Evolutionary conservation across 2,797 vertebrate genomes (phyloP).

Genomic region (Apodemus agrarius): DNA sequence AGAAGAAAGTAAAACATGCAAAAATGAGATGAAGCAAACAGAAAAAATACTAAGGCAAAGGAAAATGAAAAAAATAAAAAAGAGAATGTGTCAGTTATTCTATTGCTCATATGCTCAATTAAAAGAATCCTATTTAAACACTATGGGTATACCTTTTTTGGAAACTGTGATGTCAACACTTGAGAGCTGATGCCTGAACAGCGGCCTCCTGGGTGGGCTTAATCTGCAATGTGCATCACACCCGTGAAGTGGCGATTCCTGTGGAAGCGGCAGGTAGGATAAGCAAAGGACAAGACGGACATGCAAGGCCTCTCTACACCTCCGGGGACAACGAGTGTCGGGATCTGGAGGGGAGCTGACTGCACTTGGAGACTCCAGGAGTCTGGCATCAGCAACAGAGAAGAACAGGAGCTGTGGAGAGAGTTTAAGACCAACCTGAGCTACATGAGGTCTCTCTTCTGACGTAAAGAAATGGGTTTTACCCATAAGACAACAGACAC

Average conservation of each 20-base stretch:
- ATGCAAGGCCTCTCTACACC: background rate
- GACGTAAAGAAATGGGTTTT: background rate
- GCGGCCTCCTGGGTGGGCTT: background rate
- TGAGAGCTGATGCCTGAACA: background rate
- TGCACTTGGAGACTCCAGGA: background rate
- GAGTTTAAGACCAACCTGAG: background rate
- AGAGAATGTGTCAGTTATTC: background rate
- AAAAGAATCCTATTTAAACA: constrained; percentile 21
- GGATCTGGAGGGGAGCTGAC: background rate
- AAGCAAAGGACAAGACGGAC: background rate
- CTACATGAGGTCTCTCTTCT: background rate
- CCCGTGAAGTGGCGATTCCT: background rate
- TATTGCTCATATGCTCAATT: background rate
- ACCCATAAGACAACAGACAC: background rate
- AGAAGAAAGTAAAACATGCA: background rate
- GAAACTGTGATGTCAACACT: background rate
- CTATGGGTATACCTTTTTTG: background rate
- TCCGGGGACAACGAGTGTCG: background rate
- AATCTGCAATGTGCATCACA: background rate
- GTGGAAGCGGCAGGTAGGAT: background rate
- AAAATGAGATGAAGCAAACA: background rate
- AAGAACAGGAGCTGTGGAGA: background rate
- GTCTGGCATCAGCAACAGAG: background rate
- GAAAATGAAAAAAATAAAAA: background rate
- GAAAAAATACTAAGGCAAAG: background rate